Evolutionary conservation across 2,888 invertebrate genomes (phyloP), one percentile per base, ranked within the genome.

Genomic region (Tetragnatha montana): DNA sequence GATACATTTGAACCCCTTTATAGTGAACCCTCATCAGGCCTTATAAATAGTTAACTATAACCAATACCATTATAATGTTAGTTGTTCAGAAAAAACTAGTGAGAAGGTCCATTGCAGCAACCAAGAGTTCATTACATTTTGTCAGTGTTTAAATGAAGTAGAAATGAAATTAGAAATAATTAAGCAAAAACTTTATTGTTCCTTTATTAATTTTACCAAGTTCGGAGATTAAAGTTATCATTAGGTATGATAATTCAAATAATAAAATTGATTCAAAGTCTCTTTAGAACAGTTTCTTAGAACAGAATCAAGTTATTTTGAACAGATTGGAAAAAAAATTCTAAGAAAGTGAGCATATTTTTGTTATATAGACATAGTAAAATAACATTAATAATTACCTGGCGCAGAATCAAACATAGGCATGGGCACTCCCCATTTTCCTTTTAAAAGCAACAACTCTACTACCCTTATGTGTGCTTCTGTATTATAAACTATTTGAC

Each of bases 401-500:
- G 96, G 96, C 0, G 95, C 95, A 68, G 95, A 94, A 49, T 95
- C 95, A 92, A 96, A 96, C 92, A 95, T 94, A 78, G 96, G 96
- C 91, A 96, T 93, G 51, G 93, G 94, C 92, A 95, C 96, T 81
- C 95, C 95, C 95, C 96, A 96, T 92, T 95, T 95, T 91, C 96
- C 95, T 92, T 95, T 94, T 84, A 95, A 93, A 92, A 96, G 94
- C 79, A 96, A 93, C 82, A 96, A 93, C 93, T 96, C 96, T 92
- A 96, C 95, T 91, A 96, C 95, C 91, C 96, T 94, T 92, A 96
- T 95, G 92, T 96, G 96, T 81, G 95, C 94, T 93, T 96, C 96
- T 19, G 95, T 95, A 93, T 96, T 96, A 93, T 96, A 95, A 74
- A 96, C 96, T 86, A 96, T 95, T 95, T 96, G 95, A 92, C 96